Percentiles rank a stretch among this genome's conserved stretches.
Conservation (phyloP, 2,797 vertebrate genomes). For the Myotis planiceps region DNA sequence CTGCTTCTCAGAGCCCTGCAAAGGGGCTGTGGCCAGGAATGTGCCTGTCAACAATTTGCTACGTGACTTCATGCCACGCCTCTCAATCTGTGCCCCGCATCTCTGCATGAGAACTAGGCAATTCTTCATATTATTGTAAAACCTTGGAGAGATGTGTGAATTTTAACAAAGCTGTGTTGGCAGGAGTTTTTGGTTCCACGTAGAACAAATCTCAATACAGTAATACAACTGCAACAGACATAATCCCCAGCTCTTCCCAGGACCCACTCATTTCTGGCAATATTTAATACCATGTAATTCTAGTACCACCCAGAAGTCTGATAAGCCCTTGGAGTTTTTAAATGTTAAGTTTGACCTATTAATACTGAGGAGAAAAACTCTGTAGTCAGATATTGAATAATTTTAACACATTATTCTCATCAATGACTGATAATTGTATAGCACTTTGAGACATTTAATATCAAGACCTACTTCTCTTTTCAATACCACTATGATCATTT, state of each 20-base stretch:
- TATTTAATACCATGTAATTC: background rate
- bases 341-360: constrained; percentile 1
- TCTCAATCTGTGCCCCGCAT: background rate
- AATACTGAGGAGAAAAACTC: constrained; percentile 21
- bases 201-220: background rate
- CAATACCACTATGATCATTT: background rate
- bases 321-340: background rate
- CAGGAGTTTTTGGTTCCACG: background rate
- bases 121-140: background rate
- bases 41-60: background rate
- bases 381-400: background rate
- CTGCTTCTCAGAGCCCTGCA: background rate
- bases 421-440: background rate
- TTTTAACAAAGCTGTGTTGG: background rate
- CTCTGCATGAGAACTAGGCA: background rate
- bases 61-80: background rate
- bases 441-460: background rate
- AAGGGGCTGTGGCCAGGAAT: background rate
- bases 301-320: background rate
- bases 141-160: background rate
- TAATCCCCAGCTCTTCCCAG: background rate
- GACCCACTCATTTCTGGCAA: background rate
- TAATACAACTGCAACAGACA: background rate
- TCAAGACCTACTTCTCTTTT: background rate
- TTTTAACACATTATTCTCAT: background rate